Base-by-base conservation (phyloP, 2,888 invertebrate species). In the Ophion obscuratus region DNA sequence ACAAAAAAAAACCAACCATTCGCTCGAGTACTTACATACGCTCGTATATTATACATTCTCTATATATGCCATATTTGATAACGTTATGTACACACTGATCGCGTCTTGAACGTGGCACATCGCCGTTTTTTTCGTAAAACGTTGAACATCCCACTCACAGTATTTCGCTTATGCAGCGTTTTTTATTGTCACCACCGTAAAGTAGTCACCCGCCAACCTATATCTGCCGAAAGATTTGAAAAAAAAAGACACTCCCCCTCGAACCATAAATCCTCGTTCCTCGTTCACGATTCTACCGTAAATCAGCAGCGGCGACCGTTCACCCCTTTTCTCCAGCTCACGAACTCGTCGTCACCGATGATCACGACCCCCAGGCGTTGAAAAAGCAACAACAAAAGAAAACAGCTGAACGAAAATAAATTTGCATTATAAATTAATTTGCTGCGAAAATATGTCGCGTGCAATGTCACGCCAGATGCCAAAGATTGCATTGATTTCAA, bases 111-210 rank as follows among this genome's bases (percentile, higher is more conserved):
- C 88, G 87, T 87, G 87, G 86, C 87, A 87, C 84, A 87, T 86
- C 81, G 87, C 87, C 87, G 79, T 53, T 89, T 86, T 75, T 73
- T 89, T 91, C 92, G 92, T 93, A 92, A 93, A 92, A 93, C 91
- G 91, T 93, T 93, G 92, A 88, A 88, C 85, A 86, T 76, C 91
- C 92, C 91, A 92, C 91, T 93, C 93, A 93, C 93, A 93, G 93
- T 94, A 94, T 93, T 90, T 94, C 93, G 94, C 94, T 94, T 94
- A 90, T 93, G 94, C 94, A 94, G 94, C 94, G 92, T 94, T 93
- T 92, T 91, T 93, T 87, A 88, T 92, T 92, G 87, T 84, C 92
- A 93, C 92, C 92, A 93, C 91, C 89, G 93, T 93, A 93, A 94
- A 92, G 93, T 94, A 94, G 94, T 92, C 5, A 93, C 93, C 93